Percentiles rank a stretch among this genome's conserved stretches.
Evolutionary conservation across 2,797 vertebrate species (phyloP).

Genomic region (Pangasius macronema): DNA sequence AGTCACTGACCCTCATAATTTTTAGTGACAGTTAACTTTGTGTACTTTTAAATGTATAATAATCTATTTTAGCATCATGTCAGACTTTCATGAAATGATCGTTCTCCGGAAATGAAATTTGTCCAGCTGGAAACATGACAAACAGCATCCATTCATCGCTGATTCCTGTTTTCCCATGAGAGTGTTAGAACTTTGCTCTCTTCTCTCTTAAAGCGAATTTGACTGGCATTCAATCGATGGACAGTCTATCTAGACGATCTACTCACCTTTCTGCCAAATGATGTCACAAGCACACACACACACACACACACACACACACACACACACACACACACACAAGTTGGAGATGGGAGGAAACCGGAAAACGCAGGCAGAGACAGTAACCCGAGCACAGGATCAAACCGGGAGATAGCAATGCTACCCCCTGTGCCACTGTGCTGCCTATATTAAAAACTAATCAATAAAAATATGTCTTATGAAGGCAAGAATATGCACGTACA

Average conservation of each 20-base stretch:
- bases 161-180: not conserved
- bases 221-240: constrained; percentile 6
- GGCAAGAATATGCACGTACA: not conserved
- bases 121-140: not conserved
- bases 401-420: not conserved
- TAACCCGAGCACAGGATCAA: not conserved
- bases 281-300: not conserved
- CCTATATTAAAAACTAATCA: not conserved
- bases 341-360: not conserved
- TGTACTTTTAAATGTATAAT: not conserved
- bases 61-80: not conserved
- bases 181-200: not conserved
- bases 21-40: not conserved
- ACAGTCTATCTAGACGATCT: no score
- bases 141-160: not conserved
- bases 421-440: not conserved
- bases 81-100: not conserved
- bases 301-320: not conserved
- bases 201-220: not conserved
- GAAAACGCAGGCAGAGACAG: not conserved
- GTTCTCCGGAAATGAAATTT: not conserved
- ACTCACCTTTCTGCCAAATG: not conserved
- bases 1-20: not conserved
- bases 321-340: not conserved
- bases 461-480: not conserved